Base-by-base conservation (phyloP, 2,797 vertebrate species). In the Poeciliopsis turneri region DNA sequence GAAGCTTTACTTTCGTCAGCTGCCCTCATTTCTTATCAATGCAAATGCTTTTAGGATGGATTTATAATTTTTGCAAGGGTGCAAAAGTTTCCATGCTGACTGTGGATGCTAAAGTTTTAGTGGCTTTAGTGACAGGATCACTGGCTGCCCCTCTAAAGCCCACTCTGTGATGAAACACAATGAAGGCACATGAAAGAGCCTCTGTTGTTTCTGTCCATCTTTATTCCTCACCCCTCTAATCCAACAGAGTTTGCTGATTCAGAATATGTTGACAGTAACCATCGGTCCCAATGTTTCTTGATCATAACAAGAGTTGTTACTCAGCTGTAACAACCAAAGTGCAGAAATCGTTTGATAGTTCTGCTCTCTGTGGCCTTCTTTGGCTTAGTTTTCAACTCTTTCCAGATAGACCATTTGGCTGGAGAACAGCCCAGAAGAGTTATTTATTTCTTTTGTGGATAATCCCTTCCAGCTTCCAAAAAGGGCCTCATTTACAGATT, bases 401-500 rank as follows among this genome's bases (percentile, higher is more conserved):
- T 89, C 84, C 79, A 88, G 83, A 82, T 81, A 86, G 87, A 81
- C 87, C 86, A 90, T 88, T 90, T 91, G 87, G 84, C 88, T 91
- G 86, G 83, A 90, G 83, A 87, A 80, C 82, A 86, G 81, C 89
- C 88, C 78, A 80, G 85, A 86, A 76, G 74, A 77, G 74, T 86
- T 83, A 43, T 75, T 46, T 41, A 75, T 84, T 78, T 78, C 81
- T 81, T 82, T 72, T 61, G 77, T 74, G 87, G 86, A 88, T 94
- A 92, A 93, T 94, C 93, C 91, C 86, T 87, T 74, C 84, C 86
- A 88, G 89, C 90, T 90, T 91, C 83, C 82, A 89, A 91, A 93
- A 94, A 84, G 78, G 43, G 85, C 90, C 90, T 93, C 87, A 93
- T 93, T 94, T 94, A 92, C 91, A 93, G 88, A 91, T 93, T 92